Percentiles rank a stretch among this genome's conserved stretches.
Conservation (phyloP, 2,113 vertebrate species). For the Rhinoderma darwinii region DNA sequence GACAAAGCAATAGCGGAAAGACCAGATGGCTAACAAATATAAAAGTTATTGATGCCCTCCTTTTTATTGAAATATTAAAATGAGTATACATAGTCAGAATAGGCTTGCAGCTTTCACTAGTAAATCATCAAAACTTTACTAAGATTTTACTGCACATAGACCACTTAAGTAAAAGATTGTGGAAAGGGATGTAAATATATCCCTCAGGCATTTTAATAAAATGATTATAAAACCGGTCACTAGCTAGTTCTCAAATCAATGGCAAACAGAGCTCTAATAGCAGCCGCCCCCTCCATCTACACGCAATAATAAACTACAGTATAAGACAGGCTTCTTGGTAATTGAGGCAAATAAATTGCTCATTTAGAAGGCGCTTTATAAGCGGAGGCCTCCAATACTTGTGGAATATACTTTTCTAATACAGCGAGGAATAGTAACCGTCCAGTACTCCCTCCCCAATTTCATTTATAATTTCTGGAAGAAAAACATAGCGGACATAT, state of each 20-base stretch:
- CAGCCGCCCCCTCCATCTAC: not conserved
- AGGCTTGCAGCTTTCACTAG: not conserved
- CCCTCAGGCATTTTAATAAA: not conserved
- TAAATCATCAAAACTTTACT: not conserved
- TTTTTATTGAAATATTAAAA: too few relatives aligned
- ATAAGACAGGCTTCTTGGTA: not conserved
- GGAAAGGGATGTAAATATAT: not conserved
- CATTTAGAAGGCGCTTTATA: not conserved
- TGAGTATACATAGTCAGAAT: too few relatives aligned
- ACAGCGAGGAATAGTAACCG: conserved; percentile 1
- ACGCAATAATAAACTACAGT: not conserved
- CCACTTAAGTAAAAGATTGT: not conserved
- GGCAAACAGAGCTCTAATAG: not conserved
- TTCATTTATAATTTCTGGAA: conserved; percentile 12
- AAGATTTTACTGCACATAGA: not conserved
- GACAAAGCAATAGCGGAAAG: too few relatives aligned
- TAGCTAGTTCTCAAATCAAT: not conserved
- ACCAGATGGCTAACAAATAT: too few relatives aligned
- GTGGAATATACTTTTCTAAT: not conserved
- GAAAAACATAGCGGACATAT: not conserved
- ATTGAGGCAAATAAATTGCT: conserved; percentile 5
- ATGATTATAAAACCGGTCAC: not conserved
- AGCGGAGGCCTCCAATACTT: not conserved
- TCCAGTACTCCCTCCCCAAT: not conserved
- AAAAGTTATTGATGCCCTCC: not conserved